phyloP scores from a whole-genome alignment of 2,888 invertebrate genomes.

The Melieria picta region DNA sequence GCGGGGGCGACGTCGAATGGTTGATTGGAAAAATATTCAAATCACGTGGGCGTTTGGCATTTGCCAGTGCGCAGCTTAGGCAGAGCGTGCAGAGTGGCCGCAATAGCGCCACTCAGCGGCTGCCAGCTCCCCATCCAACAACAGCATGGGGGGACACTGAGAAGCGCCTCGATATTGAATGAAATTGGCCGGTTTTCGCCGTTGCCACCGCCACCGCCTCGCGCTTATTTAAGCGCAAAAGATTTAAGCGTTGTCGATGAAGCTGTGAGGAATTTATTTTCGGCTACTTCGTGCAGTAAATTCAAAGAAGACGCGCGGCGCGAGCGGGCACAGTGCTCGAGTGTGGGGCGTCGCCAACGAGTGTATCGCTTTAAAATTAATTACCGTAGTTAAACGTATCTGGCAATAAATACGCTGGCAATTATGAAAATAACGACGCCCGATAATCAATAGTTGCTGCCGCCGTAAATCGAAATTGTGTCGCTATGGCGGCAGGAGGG shows the following conservation, averaged over 20 bases:
- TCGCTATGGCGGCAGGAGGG: no score
- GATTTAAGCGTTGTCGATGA: neutral
- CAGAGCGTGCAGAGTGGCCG: neutral
- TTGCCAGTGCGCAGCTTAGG: no score
- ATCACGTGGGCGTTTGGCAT: conserved; percentile 50
- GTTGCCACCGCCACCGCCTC: neutral
- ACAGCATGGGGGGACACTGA: neutral
- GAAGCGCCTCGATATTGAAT: conserved; percentile 10
- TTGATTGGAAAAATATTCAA: conserved; percentile 56
- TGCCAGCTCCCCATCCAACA: neutral
- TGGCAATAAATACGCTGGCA: conserved; percentile 20
- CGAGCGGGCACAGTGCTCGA: no score
- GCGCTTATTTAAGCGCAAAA: neutral
- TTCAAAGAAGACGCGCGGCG: neutral
- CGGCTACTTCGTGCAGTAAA: neutral
- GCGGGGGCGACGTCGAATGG: neutral
- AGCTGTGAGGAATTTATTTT: neutral
- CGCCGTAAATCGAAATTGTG: no score
- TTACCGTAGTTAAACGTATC: conserved; percentile 30
- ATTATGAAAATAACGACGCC: neutral
- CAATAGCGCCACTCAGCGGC: neutral
- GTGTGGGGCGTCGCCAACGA: conserved; percentile 7
- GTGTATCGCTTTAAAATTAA: conserved; percentile 29
- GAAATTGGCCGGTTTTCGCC: conserved; percentile 3
- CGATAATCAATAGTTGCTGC: no score